A percentile compares a stretch with the other conserved stretches of the same genome.
phyloP scores from a whole-genome alignment of 2,797 vertebrate genomes.

The Siniperca undulata region DNA sequence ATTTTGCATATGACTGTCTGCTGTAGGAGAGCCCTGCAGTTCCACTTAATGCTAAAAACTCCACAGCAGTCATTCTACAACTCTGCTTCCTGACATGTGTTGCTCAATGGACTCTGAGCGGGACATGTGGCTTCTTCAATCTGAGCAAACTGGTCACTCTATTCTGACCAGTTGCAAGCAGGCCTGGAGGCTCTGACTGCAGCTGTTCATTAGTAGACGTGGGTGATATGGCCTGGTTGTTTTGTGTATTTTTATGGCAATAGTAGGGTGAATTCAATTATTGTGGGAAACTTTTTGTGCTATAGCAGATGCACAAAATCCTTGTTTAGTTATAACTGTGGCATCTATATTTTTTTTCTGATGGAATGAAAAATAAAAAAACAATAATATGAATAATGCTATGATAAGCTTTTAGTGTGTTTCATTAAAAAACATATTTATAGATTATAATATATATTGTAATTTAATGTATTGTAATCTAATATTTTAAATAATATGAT shows the following conservation, averaged over 20 bases:
- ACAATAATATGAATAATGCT: too few relatives aligned
- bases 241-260: neutral
- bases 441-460: neutral
- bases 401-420: too few relatives aligned
- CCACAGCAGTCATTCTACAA: slow-evolving; percentile 28
- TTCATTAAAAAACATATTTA: too few relatives aligned
- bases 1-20: slow-evolving; percentile 70
- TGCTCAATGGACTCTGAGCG: slow-evolving; percentile 18
- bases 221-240: neutral
- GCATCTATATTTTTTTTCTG: neutral
- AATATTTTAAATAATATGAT: neutral
- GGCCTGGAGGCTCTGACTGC: neutral
- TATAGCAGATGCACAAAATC: neutral
- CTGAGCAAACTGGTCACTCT: neutral
- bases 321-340: neutral
- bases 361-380: too few relatives aligned
- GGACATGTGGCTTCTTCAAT: slow-evolving; percentile 4
- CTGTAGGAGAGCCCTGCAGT: slow-evolving; percentile 47
- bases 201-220: neutral
- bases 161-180: neutral
- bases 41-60: slow-evolving; percentile 24
- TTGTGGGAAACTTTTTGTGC: neutral
- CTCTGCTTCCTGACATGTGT: slow-evolving; percentile 27
- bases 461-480: neutral
- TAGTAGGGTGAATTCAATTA: neutral